Base-by-base conservation (phyloP, 1,140 invertebrate genomes). In the Oryctes rhinoceros region DNA sequence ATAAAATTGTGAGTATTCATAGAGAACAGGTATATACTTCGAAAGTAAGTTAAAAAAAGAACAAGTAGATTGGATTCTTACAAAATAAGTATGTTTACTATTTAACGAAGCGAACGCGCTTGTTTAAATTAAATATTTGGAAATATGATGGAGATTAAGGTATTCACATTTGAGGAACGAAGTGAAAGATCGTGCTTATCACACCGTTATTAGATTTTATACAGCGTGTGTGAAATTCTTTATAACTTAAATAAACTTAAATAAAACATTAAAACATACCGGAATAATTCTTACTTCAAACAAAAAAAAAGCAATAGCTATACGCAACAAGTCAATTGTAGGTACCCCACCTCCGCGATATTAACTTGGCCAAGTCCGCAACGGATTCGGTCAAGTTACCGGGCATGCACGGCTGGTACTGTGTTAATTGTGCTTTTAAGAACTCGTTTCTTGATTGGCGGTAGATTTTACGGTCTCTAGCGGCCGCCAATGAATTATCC, bases 391-490 rank as follows among this genome's bases (percentile, higher is more conserved):
- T 53, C 13, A 59, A 59, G 53, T 59, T 59, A 59, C 53, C 53
- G 53, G 15, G 53, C 39, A 18, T 59, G 18, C 15, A 59, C 18
- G 53, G n/a, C 39, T 44, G 53, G 15, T 59, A 18, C 53, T 13
- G 53, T 59, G 65, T 71, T 71, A 71, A 71, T 71, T 71, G 65
- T 35, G 35, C 35, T 35, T 71, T 71, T 71, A 71, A 13, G 65
- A 71, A 71, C 65, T 71, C 65, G 65, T 71, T 71, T 71, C 9
- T 71, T 71, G 65, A 71, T 71, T 71, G 65, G 65, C 65, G 65
- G 65, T 71, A 71, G 24, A 71, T 71, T 71, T 71, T 71, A 71
- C 65, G 65, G 65, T 71, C 24, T 71, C 65, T 71, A 18, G 65
- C 65, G 24, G 65, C 65, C 65, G 65, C 65, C 65, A 71, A 71